Evolutionary conservation across 2,888 invertebrate species (phyloP).

Genomic region (Ormyrus pomaceus): DNA sequence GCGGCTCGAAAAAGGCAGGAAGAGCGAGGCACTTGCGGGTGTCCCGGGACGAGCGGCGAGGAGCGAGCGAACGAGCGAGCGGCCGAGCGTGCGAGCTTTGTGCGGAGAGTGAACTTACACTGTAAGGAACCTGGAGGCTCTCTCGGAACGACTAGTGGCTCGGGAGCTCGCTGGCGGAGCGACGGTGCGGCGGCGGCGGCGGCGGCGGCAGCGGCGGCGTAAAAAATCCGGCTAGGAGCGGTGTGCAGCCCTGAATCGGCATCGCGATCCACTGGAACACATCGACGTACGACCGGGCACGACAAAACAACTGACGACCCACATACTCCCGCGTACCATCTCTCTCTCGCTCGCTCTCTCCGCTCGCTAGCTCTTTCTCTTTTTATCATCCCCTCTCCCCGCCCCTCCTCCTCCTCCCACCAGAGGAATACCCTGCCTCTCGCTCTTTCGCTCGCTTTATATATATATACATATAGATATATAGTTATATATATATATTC

Average conservation of each 20-base stretch:
- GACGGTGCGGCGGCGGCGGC: background rate
- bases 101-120: too few species aligned
- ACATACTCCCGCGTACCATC: constrained; percentile 50
- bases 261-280: constrained; percentile 51
- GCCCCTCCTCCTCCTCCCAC: background rate
- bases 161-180: too few species aligned
- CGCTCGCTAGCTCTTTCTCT: constrained; percentile 33
- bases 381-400: constrained; percentile 46
- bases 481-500: background rate
- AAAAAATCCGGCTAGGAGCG: background rate
- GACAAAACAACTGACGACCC: constrained; percentile 58
- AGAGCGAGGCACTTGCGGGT: background rate
- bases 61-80: too few species aligned
- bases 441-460: too few species aligned
- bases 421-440: background rate
- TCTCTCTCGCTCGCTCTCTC: constrained; percentile 35
- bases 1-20: background rate
- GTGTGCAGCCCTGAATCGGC: constrained; percentile 40
- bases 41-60: too few species aligned
- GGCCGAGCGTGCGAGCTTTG: too few species aligned
- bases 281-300: constrained; percentile 53
- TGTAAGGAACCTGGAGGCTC: too few species aligned
- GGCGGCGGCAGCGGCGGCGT: constrained; percentile 5
- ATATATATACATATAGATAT: too few species aligned
- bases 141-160: too few species aligned